Percentiles rank a stretch among this genome's conserved stretches.
Conservation (phyloP, 2,888 invertebrate species). For the Eurois occulta region DNA sequence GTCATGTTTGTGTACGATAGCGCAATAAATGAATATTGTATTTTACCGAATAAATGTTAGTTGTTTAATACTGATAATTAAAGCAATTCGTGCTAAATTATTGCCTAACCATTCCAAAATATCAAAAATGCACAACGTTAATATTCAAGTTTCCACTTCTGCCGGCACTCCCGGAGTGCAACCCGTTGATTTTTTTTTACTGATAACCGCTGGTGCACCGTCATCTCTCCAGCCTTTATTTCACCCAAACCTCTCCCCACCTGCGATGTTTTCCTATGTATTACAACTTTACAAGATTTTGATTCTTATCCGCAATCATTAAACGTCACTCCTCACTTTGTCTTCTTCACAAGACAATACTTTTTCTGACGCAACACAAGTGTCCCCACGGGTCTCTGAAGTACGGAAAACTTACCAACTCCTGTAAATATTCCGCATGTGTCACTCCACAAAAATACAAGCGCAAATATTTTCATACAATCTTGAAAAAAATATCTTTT, state of each 20-base stretch:
- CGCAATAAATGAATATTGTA: no score
- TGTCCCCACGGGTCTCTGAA: conserved; percentile 35
- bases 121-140: no score
- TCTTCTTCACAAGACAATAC: neutral
- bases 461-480: conserved; percentile 27
- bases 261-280: no score
- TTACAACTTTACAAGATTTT: neutral
- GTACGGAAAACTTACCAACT: conserved; percentile 18
- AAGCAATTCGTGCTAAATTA: no score
- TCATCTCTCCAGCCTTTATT: neutral
- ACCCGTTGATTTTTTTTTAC: no score
- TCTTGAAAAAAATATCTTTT: neutral
- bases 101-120: no score
- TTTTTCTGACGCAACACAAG: conserved; percentile 15
- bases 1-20: no score
- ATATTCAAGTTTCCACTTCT: no score
- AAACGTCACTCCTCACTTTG: neutral
- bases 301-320: neutral
- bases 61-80: no score
- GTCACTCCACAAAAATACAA: conserved; percentile 38
- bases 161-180: no score
- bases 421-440: conserved; percentile 29
- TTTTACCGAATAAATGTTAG: no score
- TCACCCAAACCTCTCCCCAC: neutral
- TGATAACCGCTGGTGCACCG: neutral